Evolutionary conservation across 2,113 vertebrate species (phyloP).

Genomic region (Sinocyclocheilus maitianheensis): DNA sequence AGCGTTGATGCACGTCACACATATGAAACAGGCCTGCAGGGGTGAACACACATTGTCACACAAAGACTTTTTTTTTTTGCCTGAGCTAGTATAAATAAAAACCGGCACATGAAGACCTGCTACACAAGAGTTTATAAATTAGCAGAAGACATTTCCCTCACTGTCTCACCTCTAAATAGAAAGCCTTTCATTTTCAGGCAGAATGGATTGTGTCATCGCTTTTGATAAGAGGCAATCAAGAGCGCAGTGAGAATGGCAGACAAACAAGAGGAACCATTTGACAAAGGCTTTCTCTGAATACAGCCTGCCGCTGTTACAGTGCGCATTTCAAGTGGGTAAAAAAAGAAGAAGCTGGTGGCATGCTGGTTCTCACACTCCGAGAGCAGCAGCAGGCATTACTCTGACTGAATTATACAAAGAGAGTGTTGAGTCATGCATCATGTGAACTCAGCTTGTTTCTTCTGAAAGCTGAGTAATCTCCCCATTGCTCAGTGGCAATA

Average conservation of each 20-base stretch:
- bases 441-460: constrained; percentile 19
- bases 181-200: not conserved
- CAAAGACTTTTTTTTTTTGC: not conserved
- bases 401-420: constrained; percentile 19
- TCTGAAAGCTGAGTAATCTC: constrained; percentile 8
- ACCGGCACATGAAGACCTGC: not conserved
- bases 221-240: constrained; percentile 11
- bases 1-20: not conserved
- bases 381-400: constrained; percentile 8
- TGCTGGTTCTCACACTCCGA: constrained; percentile 8
- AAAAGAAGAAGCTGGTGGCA: not conserved
- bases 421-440: constrained; percentile 28
- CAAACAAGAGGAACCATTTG: constrained; percentile 20
- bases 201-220: constrained; percentile 1
- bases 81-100: not conserved
- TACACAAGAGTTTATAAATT: not conserved
- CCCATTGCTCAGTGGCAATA: not conserved
- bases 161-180: not conserved
- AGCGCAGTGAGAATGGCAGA: not conserved
- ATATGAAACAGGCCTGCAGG: too few relatives aligned
- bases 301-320: not conserved
- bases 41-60: not conserved
- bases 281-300: not conserved
- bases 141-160: not conserved
- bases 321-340: not conserved